Conservation (phyloP, 1,140 invertebrate genomes). For the Brachionus rubens region DNA sequence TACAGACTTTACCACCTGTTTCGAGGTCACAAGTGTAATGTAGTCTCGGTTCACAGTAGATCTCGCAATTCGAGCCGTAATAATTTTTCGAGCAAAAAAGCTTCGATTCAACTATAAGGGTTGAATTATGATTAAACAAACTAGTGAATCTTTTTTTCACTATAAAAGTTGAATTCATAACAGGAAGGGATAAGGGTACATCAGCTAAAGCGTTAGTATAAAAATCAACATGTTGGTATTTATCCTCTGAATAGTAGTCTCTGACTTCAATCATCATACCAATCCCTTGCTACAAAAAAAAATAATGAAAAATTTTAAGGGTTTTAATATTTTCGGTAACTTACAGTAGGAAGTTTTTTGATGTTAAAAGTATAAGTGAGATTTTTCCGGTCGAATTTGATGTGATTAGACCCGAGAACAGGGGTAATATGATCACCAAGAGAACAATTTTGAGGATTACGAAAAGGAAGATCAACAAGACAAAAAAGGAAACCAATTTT, state of each 20-base stretch:
- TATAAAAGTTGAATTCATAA: neutral
- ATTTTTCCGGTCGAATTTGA: neutral
- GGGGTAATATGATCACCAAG: constrained; percentile 36
- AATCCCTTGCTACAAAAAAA: constrained; percentile 29
- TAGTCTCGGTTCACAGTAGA: neutral
- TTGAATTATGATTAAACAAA: constrained; percentile 41
- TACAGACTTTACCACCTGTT: constrained; percentile 36
- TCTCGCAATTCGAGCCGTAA: constrained; percentile 34
- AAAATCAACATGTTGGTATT: constrained; percentile 40
- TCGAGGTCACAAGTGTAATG: constrained; percentile 18
- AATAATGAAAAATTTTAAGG: neutral
- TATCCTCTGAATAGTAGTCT: constrained; percentile 7
- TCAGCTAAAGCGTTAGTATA: constrained; percentile 35
- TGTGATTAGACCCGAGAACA: constrained; percentile 20
- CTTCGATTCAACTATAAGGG: neutral
- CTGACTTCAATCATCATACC: constrained; percentile 43
- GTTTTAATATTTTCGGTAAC: neutral
- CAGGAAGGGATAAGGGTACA: neutral
- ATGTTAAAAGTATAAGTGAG: neutral
- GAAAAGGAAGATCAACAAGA: constrained; percentile 39
- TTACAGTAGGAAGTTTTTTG: constrained; percentile 41
- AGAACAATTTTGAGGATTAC: constrained; percentile 46
- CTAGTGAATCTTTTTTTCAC: constrained; percentile 29
- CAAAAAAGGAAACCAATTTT: constrained; percentile 42
- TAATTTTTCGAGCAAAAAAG: constrained; percentile 36